These are phyloP conservation scores for Todus mexicanus DNA, from an alignment of 2,797 vertebrate species.

Conservation along the genomic window DNA sequence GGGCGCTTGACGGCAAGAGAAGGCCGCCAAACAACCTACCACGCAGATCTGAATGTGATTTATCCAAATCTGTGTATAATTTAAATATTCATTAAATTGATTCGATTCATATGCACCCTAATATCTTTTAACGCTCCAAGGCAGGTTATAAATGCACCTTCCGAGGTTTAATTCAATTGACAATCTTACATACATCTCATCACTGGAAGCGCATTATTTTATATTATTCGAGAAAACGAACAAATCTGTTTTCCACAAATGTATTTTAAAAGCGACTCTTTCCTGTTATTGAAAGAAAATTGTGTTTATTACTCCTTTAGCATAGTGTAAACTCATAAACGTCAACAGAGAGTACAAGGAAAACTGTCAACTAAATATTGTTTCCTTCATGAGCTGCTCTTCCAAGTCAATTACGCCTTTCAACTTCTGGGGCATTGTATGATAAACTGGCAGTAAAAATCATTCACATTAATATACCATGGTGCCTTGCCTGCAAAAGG, in stretches of 20 bases:
- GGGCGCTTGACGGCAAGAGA: background rate
- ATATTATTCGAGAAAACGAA: slow-evolving; percentile 85
- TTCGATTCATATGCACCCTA: slow-evolving; percentile 68
- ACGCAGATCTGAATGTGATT: slow-evolving; percentile 59
- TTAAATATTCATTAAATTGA: slow-evolving; percentile 76
- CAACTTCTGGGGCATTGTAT: slow-evolving; percentile 95
- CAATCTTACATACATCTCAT: slow-evolving; percentile 71
- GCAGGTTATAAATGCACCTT: slow-evolving; percentile 77
- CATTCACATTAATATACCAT: slow-evolving; percentile 99
- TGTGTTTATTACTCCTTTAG: slow-evolving; percentile 96
- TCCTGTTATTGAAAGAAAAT: slow-evolving; percentile 92
- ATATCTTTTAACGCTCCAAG: slow-evolving; percentile 73
- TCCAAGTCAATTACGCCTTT: slow-evolving; percentile 99
- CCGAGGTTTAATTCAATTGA: slow-evolving; percentile 77
- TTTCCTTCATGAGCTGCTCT: slow-evolving; percentile 95
- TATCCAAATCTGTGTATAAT: slow-evolving; percentile 74
- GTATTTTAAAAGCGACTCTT: slow-evolving; percentile 82
- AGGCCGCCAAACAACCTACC: slow-evolving; percentile 33
- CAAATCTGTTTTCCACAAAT: slow-evolving; percentile 79
- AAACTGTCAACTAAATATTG: slow-evolving; percentile 99
- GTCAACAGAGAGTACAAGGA: slow-evolving; percentile 93
- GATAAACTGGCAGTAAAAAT: slow-evolving; percentile 99
- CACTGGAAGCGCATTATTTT: slow-evolving; percentile 71
- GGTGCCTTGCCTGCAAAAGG: slow-evolving; percentile 99
- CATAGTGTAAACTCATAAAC: slow-evolving; percentile 99